A percentile compares a stretch with the other conserved stretches of the same genome.
Conservation (phyloP, 53 echinoderm and acorn worm genomes). For the Actinopyga echinites region DNA sequence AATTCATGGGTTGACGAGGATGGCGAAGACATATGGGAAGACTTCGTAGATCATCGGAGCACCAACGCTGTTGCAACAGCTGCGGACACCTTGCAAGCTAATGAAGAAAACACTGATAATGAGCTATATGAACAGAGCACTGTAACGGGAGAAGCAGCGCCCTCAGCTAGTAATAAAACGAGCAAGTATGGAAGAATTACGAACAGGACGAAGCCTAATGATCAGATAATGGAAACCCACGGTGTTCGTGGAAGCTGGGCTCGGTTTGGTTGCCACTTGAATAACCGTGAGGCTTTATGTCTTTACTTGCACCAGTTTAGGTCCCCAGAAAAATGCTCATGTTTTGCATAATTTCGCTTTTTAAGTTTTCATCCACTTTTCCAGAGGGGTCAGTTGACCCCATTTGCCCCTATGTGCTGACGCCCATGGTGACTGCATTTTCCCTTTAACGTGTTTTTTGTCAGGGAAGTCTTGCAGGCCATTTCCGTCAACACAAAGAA, state of each 20-base stretch:
- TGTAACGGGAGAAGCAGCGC: constrained; percentile 21
- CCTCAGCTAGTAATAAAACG: neutral
- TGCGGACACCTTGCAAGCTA: constrained; percentile 39
- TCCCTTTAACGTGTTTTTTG: no score
- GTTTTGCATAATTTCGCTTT: no score
- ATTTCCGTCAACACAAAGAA: no score
- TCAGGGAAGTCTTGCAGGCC: no score
- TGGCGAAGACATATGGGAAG: constrained; percentile 33
- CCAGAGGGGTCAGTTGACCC: no score
- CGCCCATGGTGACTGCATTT: no score
- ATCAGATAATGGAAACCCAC: constrained; percentile 78
- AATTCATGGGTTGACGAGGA: constrained; percentile 42
- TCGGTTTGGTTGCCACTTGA: constrained; percentile 60
- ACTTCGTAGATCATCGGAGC: constrained; percentile 17
- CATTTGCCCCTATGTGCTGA: no score
- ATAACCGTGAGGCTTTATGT: constrained; percentile 80
- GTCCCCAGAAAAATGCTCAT: no score
- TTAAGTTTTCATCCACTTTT: no score
- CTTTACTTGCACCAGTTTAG: no score
- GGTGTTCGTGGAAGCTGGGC: constrained; percentile 78
- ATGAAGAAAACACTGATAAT: constrained; percentile 39
- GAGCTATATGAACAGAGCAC: constrained; percentile 37
- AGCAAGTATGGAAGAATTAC: constrained; percentile 19
- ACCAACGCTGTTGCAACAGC: constrained; percentile 5
- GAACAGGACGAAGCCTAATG: constrained; percentile 16